A percentile compares a stretch with the other conserved stretches of the same genome.
Conservation (phyloP, 2,797 vertebrate genomes). For the Dicrostonyx torquatus region DNA sequence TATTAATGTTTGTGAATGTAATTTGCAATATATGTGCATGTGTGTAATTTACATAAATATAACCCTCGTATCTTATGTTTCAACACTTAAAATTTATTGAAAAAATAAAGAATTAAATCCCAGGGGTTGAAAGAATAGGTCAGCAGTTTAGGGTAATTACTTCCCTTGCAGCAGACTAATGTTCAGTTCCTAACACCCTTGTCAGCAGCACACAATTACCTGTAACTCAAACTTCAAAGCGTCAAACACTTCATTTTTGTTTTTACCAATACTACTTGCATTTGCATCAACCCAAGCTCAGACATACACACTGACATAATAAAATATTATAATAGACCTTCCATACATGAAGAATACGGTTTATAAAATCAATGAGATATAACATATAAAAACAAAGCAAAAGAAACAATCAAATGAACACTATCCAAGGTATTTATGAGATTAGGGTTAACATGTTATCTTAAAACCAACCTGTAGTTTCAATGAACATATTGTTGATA, state of each 20-base stretch:
- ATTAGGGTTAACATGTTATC: neutral
- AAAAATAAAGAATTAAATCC: neutral
- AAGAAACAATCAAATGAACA: neutral
- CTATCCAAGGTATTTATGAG: neutral
- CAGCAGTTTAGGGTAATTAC: too few relatives aligned
- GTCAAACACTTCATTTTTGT: neutral
- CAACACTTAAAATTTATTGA: neutral
- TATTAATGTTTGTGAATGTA: neutral
- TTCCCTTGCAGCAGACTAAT: neutral
- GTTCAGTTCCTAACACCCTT: neutral
- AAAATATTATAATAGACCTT: neutral
- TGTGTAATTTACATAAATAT: neutral
- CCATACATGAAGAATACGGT: too few relatives aligned
- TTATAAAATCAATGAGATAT: neutral
- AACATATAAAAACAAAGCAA: neutral
- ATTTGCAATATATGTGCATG: neutral
- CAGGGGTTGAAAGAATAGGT: neutral
- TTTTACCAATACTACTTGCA: neutral
- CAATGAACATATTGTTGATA: neutral
- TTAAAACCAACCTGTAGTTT: neutral
- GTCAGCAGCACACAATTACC: neutral
- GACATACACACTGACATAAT: neutral
- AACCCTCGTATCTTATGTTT: neutral
- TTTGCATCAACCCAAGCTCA: neutral
- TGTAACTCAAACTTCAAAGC: neutral